Evolutionary conservation across 1,140 invertebrate species (phyloP).

Genomic region (Trichomalopsis sarcophagae): DNA sequence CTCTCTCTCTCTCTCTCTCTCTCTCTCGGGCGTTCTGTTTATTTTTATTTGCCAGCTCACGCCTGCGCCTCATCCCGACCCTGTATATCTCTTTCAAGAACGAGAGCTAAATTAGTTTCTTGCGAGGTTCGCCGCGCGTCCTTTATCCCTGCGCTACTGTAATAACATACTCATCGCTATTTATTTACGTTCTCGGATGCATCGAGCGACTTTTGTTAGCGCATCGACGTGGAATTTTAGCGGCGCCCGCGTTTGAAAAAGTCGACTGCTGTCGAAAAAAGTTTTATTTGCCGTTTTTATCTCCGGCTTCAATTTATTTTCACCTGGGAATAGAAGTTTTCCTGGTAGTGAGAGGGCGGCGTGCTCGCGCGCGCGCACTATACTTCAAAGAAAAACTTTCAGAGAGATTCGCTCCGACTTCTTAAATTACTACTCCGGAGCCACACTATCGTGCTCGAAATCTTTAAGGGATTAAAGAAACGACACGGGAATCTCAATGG

Average conservation of each 20-base stretch:
- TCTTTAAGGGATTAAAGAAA: constrained; percentile 16
- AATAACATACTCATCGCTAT: too few species aligned
- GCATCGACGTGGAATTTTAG: neutral
- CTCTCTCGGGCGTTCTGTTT: neutral
- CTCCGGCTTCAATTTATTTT: constrained; percentile 20
- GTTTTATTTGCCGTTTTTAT: neutral
- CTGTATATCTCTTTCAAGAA: neutral
- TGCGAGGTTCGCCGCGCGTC: neutral
- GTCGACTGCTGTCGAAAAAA: neutral
- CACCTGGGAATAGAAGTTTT: constrained; percentile 7
- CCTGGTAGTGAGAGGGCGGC: neutral
- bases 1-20: neutral
- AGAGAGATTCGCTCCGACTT: neutral
- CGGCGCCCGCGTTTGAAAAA: neutral
- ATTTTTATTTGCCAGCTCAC: constrained; percentile 17
- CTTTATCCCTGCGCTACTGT: too few species aligned
- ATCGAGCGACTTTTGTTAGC: too few species aligned
- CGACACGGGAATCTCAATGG: neutral
- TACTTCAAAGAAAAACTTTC: constrained; percentile 23
- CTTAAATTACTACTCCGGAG: constrained; percentile 13
- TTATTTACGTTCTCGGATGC: too few species aligned
- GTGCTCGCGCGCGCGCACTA: neutral
- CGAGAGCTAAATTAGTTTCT: neutral
- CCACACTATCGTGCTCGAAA: constrained; percentile 16
- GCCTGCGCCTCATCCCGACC: neutral